Base-by-base conservation (phyloP, 1,140 invertebrate species). In the Nixonia krombeini region DNA sequence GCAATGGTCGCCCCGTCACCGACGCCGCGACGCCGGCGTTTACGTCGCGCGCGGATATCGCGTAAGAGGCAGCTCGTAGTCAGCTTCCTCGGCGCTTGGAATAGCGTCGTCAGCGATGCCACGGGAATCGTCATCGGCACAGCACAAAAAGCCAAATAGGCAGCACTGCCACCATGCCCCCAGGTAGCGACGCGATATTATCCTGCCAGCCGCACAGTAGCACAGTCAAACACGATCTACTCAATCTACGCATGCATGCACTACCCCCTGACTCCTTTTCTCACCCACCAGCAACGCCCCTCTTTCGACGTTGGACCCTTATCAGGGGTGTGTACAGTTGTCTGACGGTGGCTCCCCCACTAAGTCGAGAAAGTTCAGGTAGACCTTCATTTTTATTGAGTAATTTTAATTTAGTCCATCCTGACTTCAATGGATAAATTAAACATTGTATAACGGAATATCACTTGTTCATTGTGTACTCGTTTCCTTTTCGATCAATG, bases 41-140 rank as follows among this genome's bases (percentile, higher is more conserved):
- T 59, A 55, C 73, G 70, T 69, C 72, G 58, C 52, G 41, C 70
- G 57, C 66, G 62, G 47, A 62, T 70, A 23, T 46, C 64, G 44
- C 70, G 69, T 53, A 73, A 73, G 40, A 63, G 42, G 33, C 41
- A 52, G 42, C 50, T 57, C 55, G 59, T 42, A 45, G 47, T 52
- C 64, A 57, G 64, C 53, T 66, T 68, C 37, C 37, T 40, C 21
- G 35, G n/a, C 17, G 13, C 7, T 16, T 13, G 28, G n/a, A 16
- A 15, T 26, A 16, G 17, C 40, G 16, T 21, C 45, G 25, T 26
- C 28, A 17, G 33, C 47, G 31, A 13, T 49, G 46, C 41, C 41
- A 40, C 41, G 21, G 40, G 50, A 61, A 53, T 55, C 68, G 76
- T 75, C 77, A 75, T 78, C 74, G 76, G 73, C 77, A 67, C 74